phyloP scores from a whole-genome alignment of 2,113 vertebrate species.

The Chiloscyllium plagiosum region DNA sequence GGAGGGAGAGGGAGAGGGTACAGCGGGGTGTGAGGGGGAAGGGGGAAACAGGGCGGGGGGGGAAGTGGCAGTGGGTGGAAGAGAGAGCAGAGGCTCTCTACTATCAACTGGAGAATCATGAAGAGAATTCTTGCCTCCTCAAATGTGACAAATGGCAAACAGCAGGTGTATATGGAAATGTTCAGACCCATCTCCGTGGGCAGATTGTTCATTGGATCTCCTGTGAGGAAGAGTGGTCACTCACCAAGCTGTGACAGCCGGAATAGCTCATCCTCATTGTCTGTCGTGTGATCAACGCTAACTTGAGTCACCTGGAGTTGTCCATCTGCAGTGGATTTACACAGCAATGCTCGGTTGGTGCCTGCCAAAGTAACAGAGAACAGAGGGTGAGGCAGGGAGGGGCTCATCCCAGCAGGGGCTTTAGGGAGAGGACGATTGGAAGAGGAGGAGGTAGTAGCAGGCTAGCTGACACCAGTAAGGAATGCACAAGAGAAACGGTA shows the following conservation, averaged over 20 bases:
- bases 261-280: conserved; percentile 91
- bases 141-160: background rate
- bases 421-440: too few relatives aligned
- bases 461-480: background rate
- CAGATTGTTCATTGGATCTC: too few relatives aligned
- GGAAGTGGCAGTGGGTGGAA: too few relatives aligned
- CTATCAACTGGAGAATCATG: background rate
- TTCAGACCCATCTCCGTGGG: too few relatives aligned
- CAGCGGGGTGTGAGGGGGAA: too few relatives aligned
- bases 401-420: background rate
- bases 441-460: too few relatives aligned
- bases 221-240: conserved; percentile 36
- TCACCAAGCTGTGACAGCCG: conserved; percentile 85
- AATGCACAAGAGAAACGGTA: background rate
- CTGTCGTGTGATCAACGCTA: conserved; percentile 77
- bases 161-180: background rate
- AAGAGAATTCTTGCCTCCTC: background rate
- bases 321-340: conserved; percentile 84
- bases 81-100: background rate
- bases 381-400: background rate
- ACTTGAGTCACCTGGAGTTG: conserved; percentile 91
- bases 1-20: too few relatives aligned
- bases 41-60: too few relatives aligned
- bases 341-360: conserved; percentile 85
- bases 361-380: conserved; percentile 48